Conservation (phyloP, 2,888 invertebrate species). For the Oligia fasciuncula region DNA sequence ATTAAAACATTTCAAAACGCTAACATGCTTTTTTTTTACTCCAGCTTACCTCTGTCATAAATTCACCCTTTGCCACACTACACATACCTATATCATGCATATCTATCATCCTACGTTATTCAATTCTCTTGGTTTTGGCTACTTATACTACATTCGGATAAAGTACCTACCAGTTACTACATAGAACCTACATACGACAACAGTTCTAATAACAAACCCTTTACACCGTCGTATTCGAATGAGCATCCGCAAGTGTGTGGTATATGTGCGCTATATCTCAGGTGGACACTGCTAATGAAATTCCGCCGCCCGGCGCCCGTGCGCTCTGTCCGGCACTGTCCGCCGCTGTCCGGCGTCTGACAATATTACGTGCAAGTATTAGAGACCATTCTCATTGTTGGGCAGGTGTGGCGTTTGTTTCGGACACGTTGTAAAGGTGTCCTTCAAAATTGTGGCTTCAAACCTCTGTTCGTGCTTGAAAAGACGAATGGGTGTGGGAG, state of each 20-base stretch:
- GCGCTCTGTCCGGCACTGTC: conserved; percentile 21
- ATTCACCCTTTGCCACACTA: too few relatives aligned
- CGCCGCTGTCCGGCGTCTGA: conserved; percentile 1
- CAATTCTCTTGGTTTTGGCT: not conserved
- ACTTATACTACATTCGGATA: not conserved
- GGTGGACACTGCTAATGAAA: conserved; percentile 58
- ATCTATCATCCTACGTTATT: not conserved
- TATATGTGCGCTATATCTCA: conserved; percentile 37
- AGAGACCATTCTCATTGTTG: conserved; percentile 15
- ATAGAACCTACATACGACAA: not conserved
- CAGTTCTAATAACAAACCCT: conserved; percentile 28
- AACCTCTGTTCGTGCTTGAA: not conserved
- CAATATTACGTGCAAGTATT: conserved; percentile 34
- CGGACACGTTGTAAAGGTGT: not conserved
- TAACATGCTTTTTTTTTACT: too few relatives aligned
- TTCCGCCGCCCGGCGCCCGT: conserved; percentile 31
- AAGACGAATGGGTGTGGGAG: not conserved
- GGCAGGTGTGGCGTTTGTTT: conserved; percentile 3
- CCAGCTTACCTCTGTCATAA: too few relatives aligned
- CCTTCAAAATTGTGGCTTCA: not conserved
- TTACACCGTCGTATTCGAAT: conserved; percentile 23
- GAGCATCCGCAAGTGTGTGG: conserved; percentile 44
- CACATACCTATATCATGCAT: not conserved
- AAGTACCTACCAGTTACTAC: not conserved
- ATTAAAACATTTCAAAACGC: too few relatives aligned